These are phyloP conservation scores for Heliconius hewitsoni DNA, from an alignment of 1,140 invertebrate genomes.

Conservation along the genomic window DNA sequence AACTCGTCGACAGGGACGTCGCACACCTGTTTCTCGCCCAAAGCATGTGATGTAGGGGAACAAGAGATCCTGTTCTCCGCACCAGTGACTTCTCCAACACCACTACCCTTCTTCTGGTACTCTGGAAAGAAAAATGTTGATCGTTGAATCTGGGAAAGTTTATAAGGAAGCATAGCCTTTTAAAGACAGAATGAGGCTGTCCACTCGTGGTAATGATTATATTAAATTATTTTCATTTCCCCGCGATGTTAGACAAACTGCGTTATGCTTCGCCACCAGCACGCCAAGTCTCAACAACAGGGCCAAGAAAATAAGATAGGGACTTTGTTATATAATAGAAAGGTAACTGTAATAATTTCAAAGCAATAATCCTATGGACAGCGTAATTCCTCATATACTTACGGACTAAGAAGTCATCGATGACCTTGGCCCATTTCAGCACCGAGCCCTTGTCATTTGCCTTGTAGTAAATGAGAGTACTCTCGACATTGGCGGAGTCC, in stretches of 20 bases:
- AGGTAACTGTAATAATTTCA: no score
- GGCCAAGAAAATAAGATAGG: neutral
- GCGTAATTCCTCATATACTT: conserved; percentile 44
- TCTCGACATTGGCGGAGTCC: conserved; percentile 92
- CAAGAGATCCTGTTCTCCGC: conserved; percentile 81
- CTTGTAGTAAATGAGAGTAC: conserved; percentile 96
- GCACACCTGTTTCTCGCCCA: conserved; percentile 77
- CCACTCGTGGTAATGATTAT: no score
- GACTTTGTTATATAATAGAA: no score
- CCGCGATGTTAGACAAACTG: no score
- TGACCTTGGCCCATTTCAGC: conserved; percentile 88
- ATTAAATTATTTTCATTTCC: no score
- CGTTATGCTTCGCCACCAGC: no score
- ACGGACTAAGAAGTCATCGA: conserved; percentile 88
- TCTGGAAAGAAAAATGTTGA: conserved; percentile 45
- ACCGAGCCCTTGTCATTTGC: conserved; percentile 89
- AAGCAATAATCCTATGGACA: neutral
- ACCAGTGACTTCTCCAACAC: conserved; percentile 58
- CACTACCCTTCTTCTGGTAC: conserved; percentile 75
- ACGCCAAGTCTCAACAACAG: no score
- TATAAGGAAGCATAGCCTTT: no score
- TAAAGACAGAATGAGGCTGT: no score
- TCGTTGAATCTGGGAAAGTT: no score
- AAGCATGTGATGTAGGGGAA: conserved; percentile 75
- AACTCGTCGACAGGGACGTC: conserved; percentile 83